Conservation (phyloP, 2,797 vertebrate genomes). For the Chloroceryle amazona region DNA sequence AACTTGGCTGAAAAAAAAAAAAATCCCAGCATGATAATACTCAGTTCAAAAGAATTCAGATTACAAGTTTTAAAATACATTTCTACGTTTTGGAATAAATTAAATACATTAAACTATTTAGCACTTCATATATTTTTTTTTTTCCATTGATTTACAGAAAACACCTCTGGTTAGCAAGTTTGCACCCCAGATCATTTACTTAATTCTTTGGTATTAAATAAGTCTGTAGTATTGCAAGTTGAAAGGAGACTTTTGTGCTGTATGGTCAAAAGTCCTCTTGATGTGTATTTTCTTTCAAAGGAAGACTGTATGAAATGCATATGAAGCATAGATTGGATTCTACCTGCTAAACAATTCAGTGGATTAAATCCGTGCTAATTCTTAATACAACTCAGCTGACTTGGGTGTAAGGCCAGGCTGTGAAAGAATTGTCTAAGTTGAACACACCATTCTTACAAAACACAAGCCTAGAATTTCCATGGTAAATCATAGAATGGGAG, state of each 20-base stretch:
- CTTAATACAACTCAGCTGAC: slow-evolving; percentile 48
- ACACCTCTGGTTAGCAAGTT: neutral
- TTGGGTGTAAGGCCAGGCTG: neutral
- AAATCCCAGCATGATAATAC: neutral
- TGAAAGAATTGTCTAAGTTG: neutral
- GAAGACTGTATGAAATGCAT: neutral
- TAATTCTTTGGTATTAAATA: neutral
- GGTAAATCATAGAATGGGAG: neutral
- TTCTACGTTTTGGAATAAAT: slow-evolving; percentile 7
- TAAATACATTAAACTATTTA: neutral
- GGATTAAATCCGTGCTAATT: slow-evolving; percentile 10
- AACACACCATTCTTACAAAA: neutral
- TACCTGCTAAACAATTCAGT: neutral
- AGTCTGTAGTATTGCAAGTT: neutral
- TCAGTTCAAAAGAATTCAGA: neutral
- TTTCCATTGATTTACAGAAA: neutral
- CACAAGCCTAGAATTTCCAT: neutral
- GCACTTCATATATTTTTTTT: neutral
- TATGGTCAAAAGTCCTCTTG: neutral
- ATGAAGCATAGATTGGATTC: neutral
- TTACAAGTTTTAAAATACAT: neutral
- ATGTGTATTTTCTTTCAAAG: neutral
- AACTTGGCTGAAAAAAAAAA: slow-evolving; percentile 20
- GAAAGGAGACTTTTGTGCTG: neutral
- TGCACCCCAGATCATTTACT: neutral